phyloP scores from a whole-genome alignment of 2,797 vertebrate genomes.

The Chromis chromis region DNA sequence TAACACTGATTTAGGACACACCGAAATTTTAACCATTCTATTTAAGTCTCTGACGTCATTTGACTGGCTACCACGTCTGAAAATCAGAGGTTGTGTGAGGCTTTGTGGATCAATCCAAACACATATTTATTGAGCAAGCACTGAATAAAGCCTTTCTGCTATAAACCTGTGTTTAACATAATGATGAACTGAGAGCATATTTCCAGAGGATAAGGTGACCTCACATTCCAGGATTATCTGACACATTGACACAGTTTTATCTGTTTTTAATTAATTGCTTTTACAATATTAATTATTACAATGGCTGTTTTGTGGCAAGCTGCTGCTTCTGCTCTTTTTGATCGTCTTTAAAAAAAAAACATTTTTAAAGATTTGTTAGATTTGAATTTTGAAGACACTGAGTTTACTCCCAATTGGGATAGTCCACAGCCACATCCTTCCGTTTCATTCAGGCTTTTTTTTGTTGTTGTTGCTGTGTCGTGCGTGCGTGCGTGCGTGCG shows the following conservation, averaged over 20 bases:
- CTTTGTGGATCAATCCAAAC: no score
- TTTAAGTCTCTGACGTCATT: no score
- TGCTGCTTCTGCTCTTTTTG: neutral
- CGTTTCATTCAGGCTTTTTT: constrained; percentile 19
- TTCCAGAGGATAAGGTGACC: neutral
- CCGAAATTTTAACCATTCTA: no score
- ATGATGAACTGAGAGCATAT: neutral
- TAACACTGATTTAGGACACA: no score
- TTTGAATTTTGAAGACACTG: constrained; percentile 28
- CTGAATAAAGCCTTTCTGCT: neutral
- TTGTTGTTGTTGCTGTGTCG: neutral
- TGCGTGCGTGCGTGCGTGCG: no score
- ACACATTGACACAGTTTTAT: neutral
- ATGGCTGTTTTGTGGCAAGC: neutral
- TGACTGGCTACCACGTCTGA: no score
- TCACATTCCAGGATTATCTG: neutral
- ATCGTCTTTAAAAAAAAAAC: neutral
- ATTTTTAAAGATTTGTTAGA: neutral
- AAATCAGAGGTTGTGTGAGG: no score
- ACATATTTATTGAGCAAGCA: no score
- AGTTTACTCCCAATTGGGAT: constrained; percentile 8
- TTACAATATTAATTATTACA: neutral
- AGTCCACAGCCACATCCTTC: no score
- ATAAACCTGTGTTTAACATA: no score
- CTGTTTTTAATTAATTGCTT: neutral